phyloP scores from a whole-genome alignment of 2,888 invertebrate species.

The Tipula unca region DNA sequence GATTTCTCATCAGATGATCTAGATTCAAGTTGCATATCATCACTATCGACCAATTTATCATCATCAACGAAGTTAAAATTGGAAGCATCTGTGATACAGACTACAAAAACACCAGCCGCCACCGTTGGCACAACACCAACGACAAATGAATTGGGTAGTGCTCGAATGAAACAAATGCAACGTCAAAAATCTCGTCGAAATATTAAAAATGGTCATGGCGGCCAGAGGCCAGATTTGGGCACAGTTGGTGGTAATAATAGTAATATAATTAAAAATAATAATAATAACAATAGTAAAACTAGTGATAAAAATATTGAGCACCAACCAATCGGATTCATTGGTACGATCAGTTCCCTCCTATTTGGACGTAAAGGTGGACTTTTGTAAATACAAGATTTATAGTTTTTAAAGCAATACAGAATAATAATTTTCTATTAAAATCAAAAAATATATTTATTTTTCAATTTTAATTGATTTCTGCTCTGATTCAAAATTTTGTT shows the following conservation, averaged over 20 bases:
- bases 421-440: neutral
- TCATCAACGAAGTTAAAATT: conserved; percentile 27
- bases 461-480: neutral
- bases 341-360: conserved; percentile 67
- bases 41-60: conserved; percentile 25
- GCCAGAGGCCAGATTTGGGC: conserved; percentile 52
- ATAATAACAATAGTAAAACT: conserved; percentile 28
- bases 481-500: neutral
- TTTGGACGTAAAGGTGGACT: conserved; percentile 82
- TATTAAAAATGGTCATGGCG: conserved; percentile 45
- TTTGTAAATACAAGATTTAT: conserved; percentile 44
- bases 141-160: conserved; percentile 38
- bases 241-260: conserved; percentile 42
- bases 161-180: conserved; percentile 43
- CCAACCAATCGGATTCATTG: conserved; percentile 46
- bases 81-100: conserved; percentile 31
- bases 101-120: conserved; percentile 29
- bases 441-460: neutral
- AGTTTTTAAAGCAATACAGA: neutral
- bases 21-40: conserved; percentile 31
- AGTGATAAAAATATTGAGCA: conserved; percentile 34
- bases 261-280: conserved; percentile 33
- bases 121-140: neutral
- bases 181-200: conserved; percentile 45
- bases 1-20: conserved; percentile 17